phyloP scores from a whole-genome alignment of 1,140 invertebrate genomes.

The Carposina sasakii region DNA sequence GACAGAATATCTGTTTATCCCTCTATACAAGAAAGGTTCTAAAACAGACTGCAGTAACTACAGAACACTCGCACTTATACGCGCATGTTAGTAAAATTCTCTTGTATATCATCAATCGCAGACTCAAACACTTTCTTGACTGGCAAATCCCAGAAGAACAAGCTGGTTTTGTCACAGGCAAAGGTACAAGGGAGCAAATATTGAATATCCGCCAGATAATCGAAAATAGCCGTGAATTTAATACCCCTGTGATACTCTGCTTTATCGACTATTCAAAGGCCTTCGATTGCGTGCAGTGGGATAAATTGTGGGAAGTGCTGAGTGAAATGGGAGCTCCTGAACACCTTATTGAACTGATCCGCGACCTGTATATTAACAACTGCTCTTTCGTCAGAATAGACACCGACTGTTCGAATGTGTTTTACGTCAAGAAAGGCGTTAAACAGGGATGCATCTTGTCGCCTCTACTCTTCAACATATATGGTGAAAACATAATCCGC shows the following conservation, averaged over 20 bases:
- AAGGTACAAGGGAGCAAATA: conserved; percentile 8
- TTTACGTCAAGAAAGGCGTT: conserved; percentile 1
- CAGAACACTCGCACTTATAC: background rate
- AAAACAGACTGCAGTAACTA: conserved; percentile 8
- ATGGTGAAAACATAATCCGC: conserved; percentile 6
- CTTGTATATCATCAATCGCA: conserved; percentile 17
- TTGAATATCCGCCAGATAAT: conserved; percentile 4
- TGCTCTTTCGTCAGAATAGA: background rate
- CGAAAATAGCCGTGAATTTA: conserved; percentile 1
- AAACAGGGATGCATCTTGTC: conserved; percentile 6
- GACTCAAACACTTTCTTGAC: background rate
- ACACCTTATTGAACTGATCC: conserved; percentile 1
- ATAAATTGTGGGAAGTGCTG: background rate
- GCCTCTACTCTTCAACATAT: conserved; percentile 5
- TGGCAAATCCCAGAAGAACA: background rate
- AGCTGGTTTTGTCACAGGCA: background rate
- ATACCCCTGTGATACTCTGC: background rate
- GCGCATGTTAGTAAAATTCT: conserved; percentile 21
- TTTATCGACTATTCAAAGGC: background rate
- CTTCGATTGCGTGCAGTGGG: background rate
- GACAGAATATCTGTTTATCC: background rate
- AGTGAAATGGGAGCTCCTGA: background rate
- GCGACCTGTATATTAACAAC: background rate
- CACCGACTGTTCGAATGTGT: background rate
- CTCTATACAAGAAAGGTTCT: background rate